phyloP scores from a whole-genome alignment of 2,113 vertebrate species.

The Oryzias woworae region DNA sequence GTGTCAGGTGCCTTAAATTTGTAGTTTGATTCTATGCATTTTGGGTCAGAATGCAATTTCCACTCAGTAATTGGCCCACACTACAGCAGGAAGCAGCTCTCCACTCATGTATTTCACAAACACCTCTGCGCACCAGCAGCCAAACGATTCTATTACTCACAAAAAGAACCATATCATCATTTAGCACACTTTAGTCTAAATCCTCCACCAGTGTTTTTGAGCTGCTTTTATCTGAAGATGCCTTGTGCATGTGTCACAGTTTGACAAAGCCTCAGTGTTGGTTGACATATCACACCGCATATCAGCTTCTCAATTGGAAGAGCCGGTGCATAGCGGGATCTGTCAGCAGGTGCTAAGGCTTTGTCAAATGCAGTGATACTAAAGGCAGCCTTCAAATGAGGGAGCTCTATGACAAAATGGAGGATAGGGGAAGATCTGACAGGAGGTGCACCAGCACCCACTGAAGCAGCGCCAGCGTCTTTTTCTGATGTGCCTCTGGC shows the following conservation, averaged over 20 bases:
- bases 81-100: conserved; percentile 44
- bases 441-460: conserved; percentile 50
- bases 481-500: conserved; percentile 45
- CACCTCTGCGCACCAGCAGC: conserved; percentile 23
- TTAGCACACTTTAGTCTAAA: conserved; percentile 11
- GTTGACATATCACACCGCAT: conserved; percentile 65
- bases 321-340: conserved; percentile 64
- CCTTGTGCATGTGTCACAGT: conserved; percentile 34
- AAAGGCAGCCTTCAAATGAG: conserved; percentile 63
- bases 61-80: conserved; percentile 55
- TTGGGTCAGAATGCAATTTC: conserved; percentile 48
- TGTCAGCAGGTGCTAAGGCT: conserved; percentile 71
- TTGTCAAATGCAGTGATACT: conserved; percentile 62
- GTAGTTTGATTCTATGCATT: conserved; percentile 50
- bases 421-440: conserved; percentile 56
- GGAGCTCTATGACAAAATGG: conserved; percentile 60
- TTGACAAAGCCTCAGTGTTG: conserved; percentile 55
- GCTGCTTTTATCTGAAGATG: conserved; percentile 40
- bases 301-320: conserved; percentile 66
- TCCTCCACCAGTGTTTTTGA: conserved; percentile 27
- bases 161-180: conserved; percentile 29
- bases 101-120: conserved; percentile 41
- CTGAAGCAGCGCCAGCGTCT: conserved; percentile 40
- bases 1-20: conserved; percentile 37
- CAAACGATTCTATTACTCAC: conserved; percentile 42